Conservation (phyloP, 2,113 vertebrate genomes). For the Peromyscus leucopus region DNA sequence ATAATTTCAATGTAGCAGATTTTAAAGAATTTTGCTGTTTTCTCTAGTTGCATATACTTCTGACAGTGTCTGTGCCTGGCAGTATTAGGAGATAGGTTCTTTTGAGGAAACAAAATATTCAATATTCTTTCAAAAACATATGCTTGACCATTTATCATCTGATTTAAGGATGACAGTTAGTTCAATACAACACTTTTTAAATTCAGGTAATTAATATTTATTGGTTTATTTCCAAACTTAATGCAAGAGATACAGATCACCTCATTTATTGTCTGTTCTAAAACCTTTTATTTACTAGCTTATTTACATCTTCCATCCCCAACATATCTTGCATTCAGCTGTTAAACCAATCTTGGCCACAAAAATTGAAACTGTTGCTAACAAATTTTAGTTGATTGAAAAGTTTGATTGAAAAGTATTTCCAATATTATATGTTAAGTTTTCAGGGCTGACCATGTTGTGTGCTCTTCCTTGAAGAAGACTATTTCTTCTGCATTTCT, state of each 20-base stretch:
- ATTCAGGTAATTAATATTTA: conserved; percentile 28
- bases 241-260: neutral
- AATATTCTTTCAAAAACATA: conserved; percentile 17
- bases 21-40: conserved; percentile 21
- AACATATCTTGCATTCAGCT: neutral
- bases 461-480: neutral
- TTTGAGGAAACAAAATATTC: conserved; percentile 25
- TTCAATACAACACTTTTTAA: conserved; percentile 45
- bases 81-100: neutral
- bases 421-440: neutral
- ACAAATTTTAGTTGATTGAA: neutral
- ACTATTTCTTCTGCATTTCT: neutral
- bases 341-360: neutral
- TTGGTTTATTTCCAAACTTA: neutral
- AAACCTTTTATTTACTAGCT: neutral
- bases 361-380: neutral
- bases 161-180: conserved; percentile 17
- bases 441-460: neutral
- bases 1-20: conserved; percentile 5
- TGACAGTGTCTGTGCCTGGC: neutral
- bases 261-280: neutral
- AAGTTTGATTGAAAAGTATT: neutral
- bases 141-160: neutral
- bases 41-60: neutral
- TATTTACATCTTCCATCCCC: neutral